These are phyloP conservation scores for Ladona fulva DNA, from an alignment of 1,140 invertebrate species.

Conservation along the genomic window DNA sequence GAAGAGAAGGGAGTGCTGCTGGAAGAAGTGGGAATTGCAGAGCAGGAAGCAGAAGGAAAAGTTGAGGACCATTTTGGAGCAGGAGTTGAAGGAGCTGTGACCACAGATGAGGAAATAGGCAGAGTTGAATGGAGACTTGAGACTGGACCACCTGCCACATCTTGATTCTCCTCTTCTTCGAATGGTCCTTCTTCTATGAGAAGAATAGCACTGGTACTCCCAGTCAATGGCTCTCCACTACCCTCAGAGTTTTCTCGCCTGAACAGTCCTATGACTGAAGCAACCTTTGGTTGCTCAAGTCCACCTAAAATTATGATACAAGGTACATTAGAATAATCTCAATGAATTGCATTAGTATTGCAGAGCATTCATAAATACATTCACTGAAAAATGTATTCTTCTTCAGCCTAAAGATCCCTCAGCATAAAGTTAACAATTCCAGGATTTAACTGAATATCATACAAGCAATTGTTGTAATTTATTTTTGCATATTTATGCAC, in stretches of 20 bases:
- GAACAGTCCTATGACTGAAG: slow-evolving; percentile 43
- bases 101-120: slow-evolving; percentile 21
- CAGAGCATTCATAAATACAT: no score
- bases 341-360: no score
- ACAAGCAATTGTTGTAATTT: no score
- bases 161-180: neutral
- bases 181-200: slow-evolving; percentile 19
- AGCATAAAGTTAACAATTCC: no score
- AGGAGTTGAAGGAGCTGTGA: slow-evolving; percentile 11
- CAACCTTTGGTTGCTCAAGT: slow-evolving; percentile 40
- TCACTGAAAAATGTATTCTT: no score
- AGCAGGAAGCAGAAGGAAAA: neutral
- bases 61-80: neutral
- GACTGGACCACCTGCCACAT: neutral
- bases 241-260: slow-evolving; percentile 34
- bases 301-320: slow-evolving; percentile 32
- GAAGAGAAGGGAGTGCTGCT: slow-evolving; percentile 22
- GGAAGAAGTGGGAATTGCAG: slow-evolving; percentile 17
- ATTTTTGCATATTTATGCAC: no score
- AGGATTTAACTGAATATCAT: no score
- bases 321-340: neutral
- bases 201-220: slow-evolving; percentile 13
- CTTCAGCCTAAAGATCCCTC: no score
- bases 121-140: slow-evolving; percentile 11
- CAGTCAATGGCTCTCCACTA: slow-evolving; percentile 12